phyloP scores from a whole-genome alignment of 2,113 vertebrate genomes.

The Chaetodon auriga region DNA sequence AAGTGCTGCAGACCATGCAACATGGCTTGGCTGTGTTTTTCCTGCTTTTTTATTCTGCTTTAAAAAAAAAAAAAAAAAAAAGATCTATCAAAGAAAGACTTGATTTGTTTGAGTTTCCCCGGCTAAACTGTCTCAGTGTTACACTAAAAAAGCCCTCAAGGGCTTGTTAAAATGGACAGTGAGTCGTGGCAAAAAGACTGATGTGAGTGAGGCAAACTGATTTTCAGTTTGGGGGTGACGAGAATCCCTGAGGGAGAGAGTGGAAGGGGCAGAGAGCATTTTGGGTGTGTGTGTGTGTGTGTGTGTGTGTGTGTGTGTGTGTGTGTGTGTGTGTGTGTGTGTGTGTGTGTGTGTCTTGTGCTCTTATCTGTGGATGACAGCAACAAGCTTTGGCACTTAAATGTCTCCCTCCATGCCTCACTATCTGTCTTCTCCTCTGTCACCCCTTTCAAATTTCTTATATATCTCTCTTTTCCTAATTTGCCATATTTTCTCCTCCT shows the following conservation, averaged over 20 bases:
- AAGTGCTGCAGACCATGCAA: slow-evolving; percentile 22
- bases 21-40: background rate
- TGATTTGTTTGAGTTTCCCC: slow-evolving; percentile 39
- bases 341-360: slow-evolving; percentile 33
- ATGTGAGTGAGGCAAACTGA: slow-evolving; percentile 67
- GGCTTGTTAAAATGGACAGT: slow-evolving; percentile 71
- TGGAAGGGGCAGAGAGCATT: slow-evolving; percentile 46
- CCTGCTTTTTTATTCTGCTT: slow-evolving; percentile 15
- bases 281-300: slow-evolving; percentile 14
- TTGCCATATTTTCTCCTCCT: slow-evolving; percentile 5
- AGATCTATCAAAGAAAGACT: slow-evolving; percentile 14
- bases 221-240: slow-evolving; percentile 67
- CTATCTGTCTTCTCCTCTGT: slow-evolving; percentile 1
- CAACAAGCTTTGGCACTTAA: slow-evolving; percentile 65
- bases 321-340: slow-evolving; percentile 26
- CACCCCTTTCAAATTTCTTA: slow-evolving; percentile 27
- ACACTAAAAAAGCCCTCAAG: slow-evolving; percentile 46
- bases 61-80: too few species aligned
- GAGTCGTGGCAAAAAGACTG: slow-evolving; percentile 66
- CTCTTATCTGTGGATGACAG: slow-evolving; percentile 78
- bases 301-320: slow-evolving; percentile 13
- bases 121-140: slow-evolving; percentile 43
- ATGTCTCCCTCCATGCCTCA: slow-evolving; percentile 26
- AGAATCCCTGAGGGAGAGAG: slow-evolving; percentile 56
- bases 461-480: slow-evolving; percentile 23